phyloP scores from a whole-genome alignment of 2,797 vertebrate genomes.

The Epinephelus malabaricus region DNA sequence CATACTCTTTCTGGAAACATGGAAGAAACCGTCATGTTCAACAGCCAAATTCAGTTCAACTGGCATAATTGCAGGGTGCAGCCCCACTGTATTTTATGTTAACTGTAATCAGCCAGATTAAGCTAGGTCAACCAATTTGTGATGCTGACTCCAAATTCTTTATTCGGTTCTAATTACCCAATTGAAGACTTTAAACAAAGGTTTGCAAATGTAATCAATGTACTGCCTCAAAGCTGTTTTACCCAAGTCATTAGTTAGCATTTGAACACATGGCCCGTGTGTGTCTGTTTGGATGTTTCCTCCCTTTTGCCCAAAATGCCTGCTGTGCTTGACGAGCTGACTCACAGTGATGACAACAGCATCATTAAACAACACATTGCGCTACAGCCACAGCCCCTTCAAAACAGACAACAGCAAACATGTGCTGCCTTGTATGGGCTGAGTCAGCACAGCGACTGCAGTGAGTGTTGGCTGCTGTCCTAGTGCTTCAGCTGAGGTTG shows the following conservation, averaged over 20 bases:
- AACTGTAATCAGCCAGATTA: neutral
- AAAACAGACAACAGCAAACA: constrained; percentile 17
- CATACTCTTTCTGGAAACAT: too few species aligned
- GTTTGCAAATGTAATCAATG: constrained; percentile 17
- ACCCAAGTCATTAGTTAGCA: constrained; percentile 10
- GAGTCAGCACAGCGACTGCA: constrained; percentile 59
- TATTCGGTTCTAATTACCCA: neutral
- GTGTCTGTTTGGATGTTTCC: neutral
- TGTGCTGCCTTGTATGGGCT: constrained; percentile 34
- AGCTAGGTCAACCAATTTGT: neutral
- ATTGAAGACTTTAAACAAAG: constrained; percentile 11
- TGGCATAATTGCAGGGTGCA: too few species aligned
- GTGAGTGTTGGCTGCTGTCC: constrained; percentile 53
- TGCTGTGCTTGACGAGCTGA: constrained; percentile 31
- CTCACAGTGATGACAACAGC: constrained; percentile 15
- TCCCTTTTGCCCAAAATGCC: constrained; percentile 1
- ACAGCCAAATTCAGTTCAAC: too few species aligned
- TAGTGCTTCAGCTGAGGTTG: constrained; percentile 40
- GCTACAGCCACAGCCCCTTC: constrained; percentile 1
- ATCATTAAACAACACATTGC: constrained; percentile 46
- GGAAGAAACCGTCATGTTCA: too few species aligned
- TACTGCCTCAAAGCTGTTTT: neutral
- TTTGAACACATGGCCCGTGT: constrained; percentile 11
- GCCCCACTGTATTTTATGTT: neutral
- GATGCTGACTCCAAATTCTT: neutral